Base-by-base conservation (phyloP, 2,888 invertebrate genomes). In the Meganola albula region DNA sequence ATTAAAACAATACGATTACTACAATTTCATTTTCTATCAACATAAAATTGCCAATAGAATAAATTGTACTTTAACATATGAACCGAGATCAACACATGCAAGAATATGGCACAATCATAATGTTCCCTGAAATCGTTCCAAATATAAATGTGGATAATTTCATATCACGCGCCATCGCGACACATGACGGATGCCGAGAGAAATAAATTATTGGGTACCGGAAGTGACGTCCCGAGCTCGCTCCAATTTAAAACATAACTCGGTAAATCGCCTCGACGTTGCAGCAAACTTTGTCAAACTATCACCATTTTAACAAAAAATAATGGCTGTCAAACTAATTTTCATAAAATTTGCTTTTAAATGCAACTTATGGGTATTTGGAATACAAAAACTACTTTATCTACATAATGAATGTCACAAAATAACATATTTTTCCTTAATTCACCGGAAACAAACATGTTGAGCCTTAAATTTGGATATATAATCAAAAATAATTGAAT, bases 141-240 rank as follows among this genome's bases (percentile, higher is more conserved):
- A 77, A 74, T 75, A 68, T 80, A 78, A 74, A 74, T 58, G 63
- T 70, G 70, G 69, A 74, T 75, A 74, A 74, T 75, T 71, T 75
- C 78, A 74, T 73, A 73, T 76, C 74, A 66, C 68, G 67, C 75
- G 67, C 75, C 72, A 74, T 75, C 77, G 70, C 77, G 70, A 72
- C 80, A 72, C 64, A 69, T 72, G 76, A 73, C 70, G 71, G 75
- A 74, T 79, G 70, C 74, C 72, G 72, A 70, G 74, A 74, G 74
- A 75, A 76, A 77, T 80, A 80, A 83, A 77, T 80, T 77, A 84
- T 83, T 77, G 73, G n/a, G 67, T 68, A 80, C 79, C 80, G 84
- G 84, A 84, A 83, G 75, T 83, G 83, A 83, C 84, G 84, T 80
- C 68, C 65, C 73, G 58, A 54, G 58, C 72, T 69, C 65, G 83